phyloP scores from a whole-genome alignment of 2,888 invertebrate species.

The Zygaena filipendulae region DNA sequence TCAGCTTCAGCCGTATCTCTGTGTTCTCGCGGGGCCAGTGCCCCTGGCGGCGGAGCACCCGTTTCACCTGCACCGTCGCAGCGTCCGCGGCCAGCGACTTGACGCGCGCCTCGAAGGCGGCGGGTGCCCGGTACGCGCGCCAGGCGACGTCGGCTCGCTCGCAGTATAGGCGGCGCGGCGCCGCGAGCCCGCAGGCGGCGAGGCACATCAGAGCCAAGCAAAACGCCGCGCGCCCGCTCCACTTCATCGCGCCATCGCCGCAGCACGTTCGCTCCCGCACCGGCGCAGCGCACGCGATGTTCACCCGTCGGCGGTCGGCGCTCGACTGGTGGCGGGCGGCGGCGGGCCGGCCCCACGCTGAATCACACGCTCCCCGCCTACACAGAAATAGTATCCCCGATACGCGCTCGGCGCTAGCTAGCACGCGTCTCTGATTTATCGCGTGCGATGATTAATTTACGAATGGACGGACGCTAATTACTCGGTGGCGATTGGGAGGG shows the following conservation, averaged over 20 bases:
- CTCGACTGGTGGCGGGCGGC: slow-evolving; percentile 41
- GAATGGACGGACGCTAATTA: slow-evolving; percentile 45
- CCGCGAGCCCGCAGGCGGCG: slow-evolving; percentile 28
- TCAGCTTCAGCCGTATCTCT: slow-evolving; percentile 43
- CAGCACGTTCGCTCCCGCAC: slow-evolving; percentile 27
- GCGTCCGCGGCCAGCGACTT: slow-evolving; percentile 50
- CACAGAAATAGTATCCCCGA: slow-evolving; percentile 49
- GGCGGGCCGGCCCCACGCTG: slow-evolving; percentile 16
- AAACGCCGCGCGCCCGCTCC: slow-evolving; percentile 58
- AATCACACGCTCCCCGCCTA: slow-evolving; percentile 33
- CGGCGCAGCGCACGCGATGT: slow-evolving; percentile 27
- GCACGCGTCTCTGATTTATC: slow-evolving; percentile 45
- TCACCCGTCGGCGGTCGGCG: slow-evolving; percentile 51
- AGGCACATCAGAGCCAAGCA: slow-evolving; percentile 56
- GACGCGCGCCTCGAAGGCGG: slow-evolving; percentile 61
- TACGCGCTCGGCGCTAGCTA: slow-evolving; percentile 21
- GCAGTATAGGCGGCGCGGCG: slow-evolving; percentile 51
- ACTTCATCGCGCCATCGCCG: slow-evolving; percentile 64
- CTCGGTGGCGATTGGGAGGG: slow-evolving; percentile 26
- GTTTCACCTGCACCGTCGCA: slow-evolving; percentile 52
- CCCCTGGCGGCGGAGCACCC: slow-evolving; percentile 49
- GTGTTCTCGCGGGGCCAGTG: slow-evolving; percentile 53
- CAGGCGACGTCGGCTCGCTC: slow-evolving; percentile 65
- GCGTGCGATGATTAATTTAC: slow-evolving; percentile 50
- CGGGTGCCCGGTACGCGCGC: slow-evolving; percentile 62